Evolutionary conservation across 1,140 invertebrate species (phyloP), one percentile per base, ranked within the genome.

Genomic region (Antheraea mylitta): DNA sequence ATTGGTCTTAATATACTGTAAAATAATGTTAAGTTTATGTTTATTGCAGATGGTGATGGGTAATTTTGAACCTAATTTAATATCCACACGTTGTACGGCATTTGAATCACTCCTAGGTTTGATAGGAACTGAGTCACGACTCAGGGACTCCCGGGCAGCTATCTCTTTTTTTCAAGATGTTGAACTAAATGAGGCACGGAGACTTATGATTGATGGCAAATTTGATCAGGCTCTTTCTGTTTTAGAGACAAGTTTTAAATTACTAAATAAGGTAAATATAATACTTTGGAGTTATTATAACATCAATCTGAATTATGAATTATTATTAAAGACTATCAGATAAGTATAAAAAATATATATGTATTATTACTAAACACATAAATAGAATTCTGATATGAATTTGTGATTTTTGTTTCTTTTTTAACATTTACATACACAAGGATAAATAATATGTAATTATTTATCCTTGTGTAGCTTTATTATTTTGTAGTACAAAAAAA

Each of bases 41-140:
- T 6, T 59, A 77, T 86, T 79, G 74, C 81, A 93, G 92, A 92
- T 94, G 69, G 78, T 97, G 10, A 87, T 96, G 62, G 96, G 96
- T 1, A 97, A 97, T 85, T 97, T 97, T 85, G 95, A 94, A 58
- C 93, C 94, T 30, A 94, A 94, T 72, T 91, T 96, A 42, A 97
- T 97, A 75, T 94, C 94, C 9, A 91, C 92, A 60, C 92, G 96
- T 81, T 96, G 95, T 83, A 83, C 92, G 10, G 94, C 94, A n/a
- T 97, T 97, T 93, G 95, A 96, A 77, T 87, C 90, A 69, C 93
- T 96, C 38, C 83, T 97, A 19, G 92, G 93, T 36, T 92, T 95
- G 76, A 86, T 96, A 45, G 92, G 93, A 9, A 90, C 86, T 61
- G 89, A 95, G 58, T 87, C 93, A 66, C 92, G 93, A 58, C 81